Percentiles rank a stretch among this genome's conserved stretches.
phyloP scores from a whole-genome alignment of 2,797 vertebrate species.

The Esox lucius region DNA sequence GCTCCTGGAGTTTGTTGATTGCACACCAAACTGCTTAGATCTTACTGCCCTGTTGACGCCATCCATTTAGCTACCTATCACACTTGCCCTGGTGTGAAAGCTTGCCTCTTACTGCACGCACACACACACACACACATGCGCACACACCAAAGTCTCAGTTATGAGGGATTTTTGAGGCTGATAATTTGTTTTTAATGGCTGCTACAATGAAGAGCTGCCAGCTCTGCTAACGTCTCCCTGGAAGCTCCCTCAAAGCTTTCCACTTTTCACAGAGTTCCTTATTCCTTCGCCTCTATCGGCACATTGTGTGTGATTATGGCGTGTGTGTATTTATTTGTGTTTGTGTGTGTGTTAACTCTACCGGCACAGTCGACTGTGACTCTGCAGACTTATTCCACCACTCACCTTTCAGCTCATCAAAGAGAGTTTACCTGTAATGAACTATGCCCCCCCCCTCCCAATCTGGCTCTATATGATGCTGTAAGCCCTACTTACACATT shows the following conservation, averaged over 20 bases:
- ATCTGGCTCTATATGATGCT: conserved; percentile 2
- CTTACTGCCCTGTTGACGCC: conserved; percentile 17
- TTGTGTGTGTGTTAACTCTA: background rate
- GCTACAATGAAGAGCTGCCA: conserved; percentile 30
- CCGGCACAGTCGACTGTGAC: conserved; percentile 6
- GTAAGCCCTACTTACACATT: conserved; percentile 31
- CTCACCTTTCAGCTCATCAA: conserved; percentile 13
- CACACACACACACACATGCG: conserved; percentile 28
- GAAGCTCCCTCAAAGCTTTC: conserved; percentile 11
- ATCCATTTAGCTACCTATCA: conserved; percentile 32
- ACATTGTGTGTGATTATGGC: conserved; percentile 1
- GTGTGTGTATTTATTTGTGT: background rate
- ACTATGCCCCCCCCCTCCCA: conserved; percentile 8
- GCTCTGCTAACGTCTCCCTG: conserved; percentile 26
- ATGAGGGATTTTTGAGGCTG: conserved; percentile 14
- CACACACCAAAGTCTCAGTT: background rate
- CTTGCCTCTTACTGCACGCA: conserved; percentile 20
- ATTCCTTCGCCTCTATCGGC: conserved; percentile 3
- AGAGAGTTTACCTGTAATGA: conserved; percentile 24
- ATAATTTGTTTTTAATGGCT: conserved; percentile 38
- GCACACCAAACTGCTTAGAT: conserved; percentile 4
- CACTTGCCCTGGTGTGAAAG: conserved; percentile 25
- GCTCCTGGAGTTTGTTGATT: conserved; percentile 13
- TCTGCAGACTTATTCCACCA: conserved; percentile 3
- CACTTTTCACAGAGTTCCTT: background rate